These are phyloP conservation scores for Nyctalus aviator DNA, from an alignment of 2,797 vertebrate species.

Conservation along the genomic window DNA sequence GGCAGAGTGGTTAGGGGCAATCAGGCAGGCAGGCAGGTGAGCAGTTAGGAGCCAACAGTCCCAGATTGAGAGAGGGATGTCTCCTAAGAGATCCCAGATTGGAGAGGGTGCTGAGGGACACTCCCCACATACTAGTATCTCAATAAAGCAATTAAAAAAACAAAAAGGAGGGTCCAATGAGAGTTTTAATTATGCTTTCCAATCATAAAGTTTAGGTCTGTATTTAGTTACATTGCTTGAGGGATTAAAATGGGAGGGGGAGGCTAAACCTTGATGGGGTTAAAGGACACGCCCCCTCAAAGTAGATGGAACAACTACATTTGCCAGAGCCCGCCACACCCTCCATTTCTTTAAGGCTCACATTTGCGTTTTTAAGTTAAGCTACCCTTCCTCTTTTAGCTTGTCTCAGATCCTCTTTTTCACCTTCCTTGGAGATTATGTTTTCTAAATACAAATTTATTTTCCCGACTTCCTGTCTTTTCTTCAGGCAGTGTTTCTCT, in stretches of 20 bases:
- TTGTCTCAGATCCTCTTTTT: background rate
- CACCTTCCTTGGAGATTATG: constrained; percentile 7
- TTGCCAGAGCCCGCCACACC: background rate
- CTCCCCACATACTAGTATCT: background rate
- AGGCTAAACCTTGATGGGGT: background rate
- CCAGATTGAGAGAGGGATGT: no score
- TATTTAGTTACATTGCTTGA: constrained; percentile 37
- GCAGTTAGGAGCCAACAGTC: no score
- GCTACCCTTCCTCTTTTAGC: background rate
- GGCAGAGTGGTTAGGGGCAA: no score
- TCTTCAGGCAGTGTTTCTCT: constrained; percentile 6
- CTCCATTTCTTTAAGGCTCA: constrained; percentile 2
- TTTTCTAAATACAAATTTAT: constrained; percentile 13
- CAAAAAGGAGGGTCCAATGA: background rate
- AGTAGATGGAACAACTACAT: background rate
- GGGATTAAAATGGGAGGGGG: background rate
- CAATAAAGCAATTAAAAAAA: constrained; percentile 5
- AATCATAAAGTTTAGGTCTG: constrained; percentile 2
- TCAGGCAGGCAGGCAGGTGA: no score
- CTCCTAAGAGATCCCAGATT: no score
- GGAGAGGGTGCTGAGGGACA: no score
- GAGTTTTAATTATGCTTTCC: constrained; percentile 39
- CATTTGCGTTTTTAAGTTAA: constrained; percentile 32
- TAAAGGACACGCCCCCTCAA: background rate
- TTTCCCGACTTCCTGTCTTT: background rate